These are phyloP conservation scores for Hermatobates lingyangjiaoensis DNA, from an alignment of 1,140 invertebrate species.

Conservation along the genomic window DNA sequence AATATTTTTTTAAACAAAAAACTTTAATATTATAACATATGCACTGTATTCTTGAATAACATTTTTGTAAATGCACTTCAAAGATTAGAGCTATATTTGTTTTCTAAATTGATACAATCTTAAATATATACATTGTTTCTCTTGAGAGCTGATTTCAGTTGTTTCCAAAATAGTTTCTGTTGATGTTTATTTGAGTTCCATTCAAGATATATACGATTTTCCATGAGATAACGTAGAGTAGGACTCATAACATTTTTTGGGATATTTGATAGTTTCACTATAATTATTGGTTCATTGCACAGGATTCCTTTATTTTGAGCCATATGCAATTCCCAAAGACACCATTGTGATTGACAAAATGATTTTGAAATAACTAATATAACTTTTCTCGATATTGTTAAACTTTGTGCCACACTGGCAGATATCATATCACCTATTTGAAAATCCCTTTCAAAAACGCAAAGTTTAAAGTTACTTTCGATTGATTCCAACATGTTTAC, in stretches of 20 bases:
- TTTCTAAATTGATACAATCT: no score
- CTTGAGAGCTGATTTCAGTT: constrained; percentile 23
- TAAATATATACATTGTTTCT: no score
- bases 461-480: constrained; percentile 33
- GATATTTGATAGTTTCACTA: constrained; percentile 35
- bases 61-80: no score
- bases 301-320: constrained; percentile 26
- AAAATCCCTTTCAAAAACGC: constrained; percentile 45
- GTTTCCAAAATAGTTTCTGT: constrained; percentile 31
- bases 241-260: constrained; percentile 29
- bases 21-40: no score
- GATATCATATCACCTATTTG: constrained; percentile 37
- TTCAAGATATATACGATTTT: constrained; percentile 38
- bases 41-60: no score
- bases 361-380: constrained; percentile 40
- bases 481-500: constrained; percentile 33
- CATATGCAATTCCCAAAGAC: constrained; percentile 39
- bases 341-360: constrained; percentile 45
- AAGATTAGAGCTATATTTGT: no score
- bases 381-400: constrained; percentile 36
- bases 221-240: constrained; percentile 35
- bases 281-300: constrained; percentile 26
- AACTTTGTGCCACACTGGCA: constrained; percentile 35
- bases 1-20: no score
- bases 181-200: constrained; percentile 28